phyloP scores from a whole-genome alignment of 2,797 vertebrate genomes.

The Nannoperca obscura region DNA sequence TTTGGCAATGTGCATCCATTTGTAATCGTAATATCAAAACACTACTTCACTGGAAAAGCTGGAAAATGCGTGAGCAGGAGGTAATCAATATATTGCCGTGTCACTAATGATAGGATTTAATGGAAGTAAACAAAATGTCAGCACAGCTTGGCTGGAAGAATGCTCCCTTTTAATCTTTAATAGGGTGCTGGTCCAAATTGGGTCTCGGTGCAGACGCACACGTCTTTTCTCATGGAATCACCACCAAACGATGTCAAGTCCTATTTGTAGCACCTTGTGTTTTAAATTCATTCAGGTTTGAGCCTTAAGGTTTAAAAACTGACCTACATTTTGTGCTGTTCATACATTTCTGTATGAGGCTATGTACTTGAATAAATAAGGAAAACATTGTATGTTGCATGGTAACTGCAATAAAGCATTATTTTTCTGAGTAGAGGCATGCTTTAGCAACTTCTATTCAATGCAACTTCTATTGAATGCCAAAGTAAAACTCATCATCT shows the following conservation, averaged over 20 bases:
- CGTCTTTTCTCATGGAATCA: constrained; percentile 44
- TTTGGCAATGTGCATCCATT: neutral
- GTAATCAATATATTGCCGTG: constrained; percentile 34
- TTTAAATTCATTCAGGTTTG: constrained; percentile 20
- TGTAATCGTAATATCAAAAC: neutral
- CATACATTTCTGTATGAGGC: neutral
- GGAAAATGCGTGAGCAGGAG: constrained; percentile 14
- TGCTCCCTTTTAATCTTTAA: constrained; percentile 77
- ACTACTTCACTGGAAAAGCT: neutral
- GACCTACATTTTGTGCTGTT: neutral
- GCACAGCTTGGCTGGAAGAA: constrained; percentile 52
- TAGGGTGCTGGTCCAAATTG: constrained; percentile 47
- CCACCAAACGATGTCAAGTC: constrained; percentile 40
- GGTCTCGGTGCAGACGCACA: constrained; percentile 45
- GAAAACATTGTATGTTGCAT: neutral
- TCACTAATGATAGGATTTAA: constrained; percentile 49
- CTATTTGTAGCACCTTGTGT: constrained; percentile 17
- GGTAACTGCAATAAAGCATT: constrained; percentile 5
- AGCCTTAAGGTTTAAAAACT: constrained; percentile 13
- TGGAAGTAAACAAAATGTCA: constrained; percentile 62
- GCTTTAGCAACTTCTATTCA: constrained; percentile 67
- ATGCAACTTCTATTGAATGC: constrained; percentile 45
- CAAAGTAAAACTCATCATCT: constrained; percentile 74
- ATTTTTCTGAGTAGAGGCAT: constrained; percentile 43
- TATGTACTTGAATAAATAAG: neutral